phyloP scores from a whole-genome alignment of 2,113 vertebrate genomes.

The Trachemys scripta region DNA sequence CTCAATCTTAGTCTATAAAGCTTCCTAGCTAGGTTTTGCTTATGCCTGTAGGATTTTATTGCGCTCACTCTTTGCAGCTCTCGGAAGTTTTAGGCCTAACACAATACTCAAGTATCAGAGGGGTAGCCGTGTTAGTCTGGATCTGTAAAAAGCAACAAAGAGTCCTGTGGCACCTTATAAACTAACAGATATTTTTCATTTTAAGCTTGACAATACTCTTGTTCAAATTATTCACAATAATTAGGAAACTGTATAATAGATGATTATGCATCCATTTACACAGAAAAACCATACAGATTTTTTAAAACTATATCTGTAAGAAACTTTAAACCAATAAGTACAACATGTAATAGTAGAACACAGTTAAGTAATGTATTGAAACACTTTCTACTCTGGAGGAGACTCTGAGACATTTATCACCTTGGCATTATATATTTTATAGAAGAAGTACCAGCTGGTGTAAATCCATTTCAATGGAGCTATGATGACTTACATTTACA shows the following conservation, averaged over 20 bases:
- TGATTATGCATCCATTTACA: background rate
- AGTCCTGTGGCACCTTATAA: too few species aligned
- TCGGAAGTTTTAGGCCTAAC: too few species aligned
- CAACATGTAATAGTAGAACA: background rate
- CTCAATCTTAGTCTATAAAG: too few species aligned
- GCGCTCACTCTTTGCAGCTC: too few species aligned
- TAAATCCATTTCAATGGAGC: background rate
- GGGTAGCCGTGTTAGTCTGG: too few species aligned
- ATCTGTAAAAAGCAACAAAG: too few species aligned
- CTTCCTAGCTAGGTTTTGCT: too few species aligned
- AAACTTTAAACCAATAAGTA: background rate
- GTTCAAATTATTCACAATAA: background rate
- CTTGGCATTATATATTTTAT: background rate
- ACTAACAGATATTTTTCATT: too few species aligned
- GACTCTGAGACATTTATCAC: background rate
- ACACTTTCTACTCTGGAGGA: background rate
- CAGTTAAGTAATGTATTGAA: background rate
- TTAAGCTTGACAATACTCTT: too few species aligned
- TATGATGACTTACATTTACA: background rate
- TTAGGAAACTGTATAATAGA: background rate
- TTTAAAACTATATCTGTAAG: background rate
- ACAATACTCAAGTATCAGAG: too few species aligned
- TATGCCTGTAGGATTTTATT: too few species aligned
- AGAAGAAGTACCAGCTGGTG: background rate
- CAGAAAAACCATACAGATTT: background rate